These are phyloP conservation scores for Apodemia zela DNA, from an alignment of 2,888 invertebrate genomes.

Conservation along the genomic window DNA sequence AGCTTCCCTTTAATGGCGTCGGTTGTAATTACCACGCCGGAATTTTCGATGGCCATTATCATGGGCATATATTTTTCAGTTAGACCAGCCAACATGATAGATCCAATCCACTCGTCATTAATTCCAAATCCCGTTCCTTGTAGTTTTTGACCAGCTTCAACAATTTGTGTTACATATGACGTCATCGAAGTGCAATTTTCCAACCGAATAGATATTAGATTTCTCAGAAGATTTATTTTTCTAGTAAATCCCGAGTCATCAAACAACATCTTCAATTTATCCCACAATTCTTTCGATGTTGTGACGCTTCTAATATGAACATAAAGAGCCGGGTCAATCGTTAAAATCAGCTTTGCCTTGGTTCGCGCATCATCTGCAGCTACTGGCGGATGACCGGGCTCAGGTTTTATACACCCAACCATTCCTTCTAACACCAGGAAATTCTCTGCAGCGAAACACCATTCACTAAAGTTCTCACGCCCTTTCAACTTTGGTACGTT, in stretches of 20 bases:
- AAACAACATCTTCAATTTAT: not conserved
- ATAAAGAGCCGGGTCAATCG: slow-evolving; percentile 23
- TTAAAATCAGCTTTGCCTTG: slow-evolving; percentile 24
- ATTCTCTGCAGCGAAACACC: slow-evolving; percentile 22
- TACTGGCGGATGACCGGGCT: slow-evolving; percentile 14
- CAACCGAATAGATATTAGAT: slow-evolving; percentile 24
- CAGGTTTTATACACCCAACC: slow-evolving; percentile 17
- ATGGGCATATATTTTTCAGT: slow-evolving; percentile 31
- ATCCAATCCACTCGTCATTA: slow-evolving; percentile 34
- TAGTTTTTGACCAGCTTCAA: slow-evolving; percentile 15
- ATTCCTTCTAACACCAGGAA: slow-evolving; percentile 25
- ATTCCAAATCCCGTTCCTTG: slow-evolving; percentile 30
- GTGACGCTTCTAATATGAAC: not conserved
- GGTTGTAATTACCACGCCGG: slow-evolving; percentile 28
- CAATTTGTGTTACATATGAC: no score
- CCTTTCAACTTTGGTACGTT: slow-evolving; percentile 13
- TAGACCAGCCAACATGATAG: slow-evolving; percentile 31
- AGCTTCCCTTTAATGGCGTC: slow-evolving; percentile 27
- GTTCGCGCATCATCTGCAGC: slow-evolving; percentile 11
- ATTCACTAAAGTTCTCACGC: no score
- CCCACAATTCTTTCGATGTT: not conserved
- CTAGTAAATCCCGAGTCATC: not conserved
- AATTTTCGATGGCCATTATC: slow-evolving; percentile 35
- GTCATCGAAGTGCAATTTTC: no score
- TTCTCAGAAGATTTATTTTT: not conserved